Base-by-base conservation (phyloP, 37 sponge, comb jelly and placozoan species). In the Eunapius fragilis region DNA sequence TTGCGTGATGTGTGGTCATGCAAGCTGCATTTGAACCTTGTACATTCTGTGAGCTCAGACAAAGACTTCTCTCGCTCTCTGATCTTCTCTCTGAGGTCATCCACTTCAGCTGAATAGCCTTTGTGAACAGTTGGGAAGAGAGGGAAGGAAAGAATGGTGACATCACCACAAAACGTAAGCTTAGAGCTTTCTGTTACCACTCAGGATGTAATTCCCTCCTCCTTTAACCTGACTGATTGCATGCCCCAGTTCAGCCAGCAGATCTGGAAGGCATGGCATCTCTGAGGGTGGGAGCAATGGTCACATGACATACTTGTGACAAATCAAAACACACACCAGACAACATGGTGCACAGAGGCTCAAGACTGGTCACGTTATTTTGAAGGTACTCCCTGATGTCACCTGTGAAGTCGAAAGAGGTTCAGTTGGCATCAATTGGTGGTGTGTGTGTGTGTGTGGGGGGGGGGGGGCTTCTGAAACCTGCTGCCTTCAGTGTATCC, bases 21-120 rank as follows among this genome's bases (percentile, higher is more conserved):
- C 41, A 41, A 41, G 6, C 6, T 41, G 14, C 58, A 58, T 58
- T 58, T 19, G 58, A 58, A 58, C 58, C 58, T 58, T 58, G 58
- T 19, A 58, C 58, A 58, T 0, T 58, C 58, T 13, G 58, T 58
- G 22, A 58, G 58, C 58, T 58, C 58, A 58, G 58, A 58, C 58
- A 58, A 58, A 58, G 14, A 58, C 13, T 13, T 19, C n/a, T 88
- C 74, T 71, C 89, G 90, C 58, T 85, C 80, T 36, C 68, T 30
- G 75, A 90, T 75, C 14, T 50, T 48, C 28, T 75, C 73, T 19
- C 90, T 58, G 32, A 94, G 85, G 4, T 9, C 2, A 33, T 94
- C 94, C 69, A 90, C 76, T 30, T 90, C 75, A 38, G n/a, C 37
- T 11, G 91, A 94, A 58, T 94, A 94, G 4, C 91, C 94, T 93